Evolutionary conservation across 2,888 invertebrate species (phyloP), one percentile per base, ranked within the genome.

Genomic region (Muscina levida): DNA sequence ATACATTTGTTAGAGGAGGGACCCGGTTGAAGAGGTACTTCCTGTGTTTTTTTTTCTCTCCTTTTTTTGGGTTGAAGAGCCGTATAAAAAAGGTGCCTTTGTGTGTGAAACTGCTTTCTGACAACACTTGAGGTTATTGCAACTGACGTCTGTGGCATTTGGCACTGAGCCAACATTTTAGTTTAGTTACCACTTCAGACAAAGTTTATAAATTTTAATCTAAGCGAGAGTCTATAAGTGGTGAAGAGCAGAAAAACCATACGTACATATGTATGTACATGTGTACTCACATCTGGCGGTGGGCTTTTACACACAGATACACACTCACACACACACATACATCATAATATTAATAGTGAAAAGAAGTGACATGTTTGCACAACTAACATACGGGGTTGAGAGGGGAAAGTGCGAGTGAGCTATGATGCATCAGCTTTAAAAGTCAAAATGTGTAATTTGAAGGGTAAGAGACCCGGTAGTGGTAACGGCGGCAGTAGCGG

Each of bases 111-210:
- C 62, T 68, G 31, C 74, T 74, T 81, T 68, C 74, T 72, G 72
- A 74, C 81, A 81, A 72, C 81, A 71, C 67, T 77, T 74, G 81
- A 74, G 77, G 72, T 77, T 77, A 71, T 48, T 44, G 77, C 81
- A 81, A 74, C 74, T 77, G 77, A 81, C 74, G 67, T 77, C 72
- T 77, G 81, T 81, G 81, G 81, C 81, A 77, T 77, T 81, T 77
- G 81, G 77, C 77, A 72, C 24, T 10, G 19, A 68, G 81, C 81
- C 81, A 81, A 81, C 67, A 77, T 77, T 77, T 72, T 77, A 68
- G 72, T 74, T 81, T 77, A 81, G 73, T 74, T 81, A 67, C 81
- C 74, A 77, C 77, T 74, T 74, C 80, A 77, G 71, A 77, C 77
- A 77, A 68, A 77, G 68, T 81, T 72, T 74, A 68, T 77, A 81